Evolutionary conservation across 1,140 invertebrate genomes (phyloP), one percentile per base, ranked within the genome.

Genomic region (Luehdorfia chinensis): DNA sequence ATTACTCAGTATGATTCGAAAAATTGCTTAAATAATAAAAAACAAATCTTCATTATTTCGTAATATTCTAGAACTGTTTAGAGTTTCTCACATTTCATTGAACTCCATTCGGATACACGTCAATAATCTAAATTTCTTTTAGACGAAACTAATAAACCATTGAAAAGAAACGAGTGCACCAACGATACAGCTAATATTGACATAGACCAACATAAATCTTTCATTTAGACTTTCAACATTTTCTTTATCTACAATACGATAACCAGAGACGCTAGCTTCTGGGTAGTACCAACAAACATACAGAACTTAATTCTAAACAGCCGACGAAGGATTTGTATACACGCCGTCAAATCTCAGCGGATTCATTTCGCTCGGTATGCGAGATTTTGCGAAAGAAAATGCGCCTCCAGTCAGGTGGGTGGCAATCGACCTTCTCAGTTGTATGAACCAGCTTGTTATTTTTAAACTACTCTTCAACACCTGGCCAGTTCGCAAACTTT

Each of bases 381-480:
- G 21, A 28, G 52, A 27, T 48, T 59, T 50, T 21, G 19, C 50
- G 19, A 60, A 31, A 23, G 50, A 65, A 61, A 59, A 50, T 67
- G 53, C 2, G 2, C 6, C 39, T 41, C 21, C 30, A 45, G 47
- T 52, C 36, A 36, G 50, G 45, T 62, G 64, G 48, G 58, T 49
- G 60, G 55, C 21, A 30, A 15, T 43, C 49, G 67, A 55, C 75
- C 68, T 75, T 74, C 70, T 57, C 43, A 37, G 45, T 28, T 75
- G 49, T 66, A 74, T 74, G 63, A 76, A 77, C 76, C 72, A 73
- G 78, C 73, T 61, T 36, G 55, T 41, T 81, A 81, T 78, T 75
- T 81, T 78, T 81, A 81, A 71, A 66, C 32, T 47, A 54, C 48
- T 54, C 57, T n/a, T n/a, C 55, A 58, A 62, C 66, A 74, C 66